Evolutionary conservation across 2,113 vertebrate species (phyloP).

Genomic region (Colius striatus): DNA sequence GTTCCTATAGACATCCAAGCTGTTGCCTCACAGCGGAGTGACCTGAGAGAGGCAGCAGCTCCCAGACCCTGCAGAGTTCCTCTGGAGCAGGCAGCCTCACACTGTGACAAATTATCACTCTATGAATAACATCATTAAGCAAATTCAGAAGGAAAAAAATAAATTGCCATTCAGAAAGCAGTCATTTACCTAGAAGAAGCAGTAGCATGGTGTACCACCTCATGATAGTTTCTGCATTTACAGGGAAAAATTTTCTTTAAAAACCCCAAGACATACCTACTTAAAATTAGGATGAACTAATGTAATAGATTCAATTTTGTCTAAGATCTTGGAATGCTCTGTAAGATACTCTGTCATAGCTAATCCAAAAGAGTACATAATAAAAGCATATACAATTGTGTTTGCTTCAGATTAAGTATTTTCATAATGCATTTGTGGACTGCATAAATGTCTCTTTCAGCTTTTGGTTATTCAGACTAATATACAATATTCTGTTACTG

Average conservation of each 20-base stretch:
- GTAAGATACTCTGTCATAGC: neutral
- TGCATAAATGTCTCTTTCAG: constrained; percentile 31
- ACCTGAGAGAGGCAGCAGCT: constrained; percentile 17
- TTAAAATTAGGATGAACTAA: constrained; percentile 12
- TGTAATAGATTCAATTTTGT: constrained; percentile 3
- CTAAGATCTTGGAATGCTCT: neutral
- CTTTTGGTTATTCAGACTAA: constrained; percentile 21
- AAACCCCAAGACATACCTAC: neutral
- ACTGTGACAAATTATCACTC: constrained; percentile 39
- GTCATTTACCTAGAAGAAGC: constrained; percentile 13
- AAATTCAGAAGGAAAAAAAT: constrained; percentile 35
- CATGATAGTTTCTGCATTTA: neutral
- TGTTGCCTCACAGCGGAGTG: constrained; percentile 22
- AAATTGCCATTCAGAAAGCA: constrained; percentile 37
- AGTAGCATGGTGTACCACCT: neutral
- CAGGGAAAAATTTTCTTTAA: neutral
- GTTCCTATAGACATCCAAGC: constrained; percentile 8
- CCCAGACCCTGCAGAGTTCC: constrained; percentile 19
- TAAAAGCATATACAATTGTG: constrained; percentile 15
- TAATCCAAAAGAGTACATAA: constrained; percentile 6
- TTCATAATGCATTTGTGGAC: constrained; percentile 52
- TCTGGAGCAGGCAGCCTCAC: constrained; percentile 7
- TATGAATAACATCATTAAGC: constrained; percentile 55
- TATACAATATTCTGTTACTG: neutral
- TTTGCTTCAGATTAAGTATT: constrained; percentile 45